Conservation (phyloP, 2,797 vertebrate genomes). For the Karalla daura region DNA sequence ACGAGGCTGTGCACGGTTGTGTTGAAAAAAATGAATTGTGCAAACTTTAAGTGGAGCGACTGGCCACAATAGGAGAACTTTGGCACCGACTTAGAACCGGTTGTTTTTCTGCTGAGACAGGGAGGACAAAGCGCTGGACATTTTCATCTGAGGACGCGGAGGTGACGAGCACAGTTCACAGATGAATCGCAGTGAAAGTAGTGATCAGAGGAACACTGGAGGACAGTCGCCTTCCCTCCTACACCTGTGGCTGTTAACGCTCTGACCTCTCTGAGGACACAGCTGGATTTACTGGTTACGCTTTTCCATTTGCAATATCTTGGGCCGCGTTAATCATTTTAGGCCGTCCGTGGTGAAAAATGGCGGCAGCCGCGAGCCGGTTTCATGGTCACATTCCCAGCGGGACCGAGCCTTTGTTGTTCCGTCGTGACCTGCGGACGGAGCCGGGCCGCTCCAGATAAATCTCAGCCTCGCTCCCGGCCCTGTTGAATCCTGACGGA, state of each 20-base stretch:
- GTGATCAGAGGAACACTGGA: background rate
- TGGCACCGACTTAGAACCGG: background rate
- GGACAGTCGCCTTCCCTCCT: background rate
- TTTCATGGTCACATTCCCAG: conserved; percentile 34
- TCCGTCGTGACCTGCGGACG: conserved; percentile 43
- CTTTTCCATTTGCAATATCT: conserved; percentile 6
- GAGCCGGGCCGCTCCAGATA: conserved; percentile 29
- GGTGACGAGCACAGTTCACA: background rate
- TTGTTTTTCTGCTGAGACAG: too few relatives aligned
- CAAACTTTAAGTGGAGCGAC: background rate
- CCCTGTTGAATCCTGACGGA: conserved; percentile 38
- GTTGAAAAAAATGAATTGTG: background rate
- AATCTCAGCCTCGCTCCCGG: conserved; percentile 16
- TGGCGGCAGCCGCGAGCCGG: conserved; percentile 5
- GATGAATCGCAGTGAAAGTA: background rate
- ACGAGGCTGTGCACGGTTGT: conserved; percentile 42
- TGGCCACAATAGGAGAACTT: background rate
- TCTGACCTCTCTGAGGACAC: conserved; percentile 4
- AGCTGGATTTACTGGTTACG: conserved; percentile 6
- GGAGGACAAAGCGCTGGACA: too few relatives aligned
- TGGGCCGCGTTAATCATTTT: background rate
- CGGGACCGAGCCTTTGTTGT: conserved; percentile 37
- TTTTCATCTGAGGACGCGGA: background rate
- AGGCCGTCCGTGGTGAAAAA: background rate
- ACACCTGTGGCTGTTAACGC: too few relatives aligned